Evolutionary conservation across 2,113 vertebrate species (phyloP).

Genomic region (Paratilapia polleni): DNA sequence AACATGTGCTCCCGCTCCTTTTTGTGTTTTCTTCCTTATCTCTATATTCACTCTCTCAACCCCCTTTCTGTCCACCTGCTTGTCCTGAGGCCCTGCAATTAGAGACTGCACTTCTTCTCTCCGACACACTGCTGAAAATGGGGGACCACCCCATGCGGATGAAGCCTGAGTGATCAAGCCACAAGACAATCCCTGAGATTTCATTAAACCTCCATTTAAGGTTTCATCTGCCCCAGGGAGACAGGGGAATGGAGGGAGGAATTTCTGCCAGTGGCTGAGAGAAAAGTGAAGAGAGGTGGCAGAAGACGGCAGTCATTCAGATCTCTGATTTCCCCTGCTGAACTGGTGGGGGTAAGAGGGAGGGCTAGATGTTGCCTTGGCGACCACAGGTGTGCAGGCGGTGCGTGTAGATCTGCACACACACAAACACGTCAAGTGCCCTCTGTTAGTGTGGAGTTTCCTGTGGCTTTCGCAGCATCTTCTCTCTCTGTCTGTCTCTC

Average conservation of each 20-base stretch:
- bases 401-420: background rate
- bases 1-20: slow-evolving; percentile 32
- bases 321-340: slow-evolving; percentile 57
- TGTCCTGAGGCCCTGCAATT: slow-evolving; percentile 66
- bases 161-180: slow-evolving; percentile 56
- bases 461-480: slow-evolving; percentile 9
- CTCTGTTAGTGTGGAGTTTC: background rate
- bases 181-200: slow-evolving; percentile 67
- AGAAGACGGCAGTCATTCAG: slow-evolving; percentile 40
- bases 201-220: slow-evolving; percentile 70
- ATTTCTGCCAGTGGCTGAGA: slow-evolving; percentile 43
- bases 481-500: background rate
- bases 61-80: background rate
- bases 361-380: slow-evolving; percentile 58
- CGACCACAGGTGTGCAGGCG: slow-evolving; percentile 59
- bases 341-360: background rate
- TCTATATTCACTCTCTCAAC: background rate
- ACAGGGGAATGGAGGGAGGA: slow-evolving; percentile 20
- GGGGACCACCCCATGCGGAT: slow-evolving; percentile 13
- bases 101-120: slow-evolving; percentile 25
- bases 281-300: slow-evolving; percentile 32
- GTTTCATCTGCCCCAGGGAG: slow-evolving; percentile 50
- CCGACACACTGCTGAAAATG: slow-evolving; percentile 1
- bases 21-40: slow-evolving; percentile 23
- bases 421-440: slow-evolving; percentile 8